These are phyloP conservation scores for Oryctolagus cuniculus DNA, from an alignment of 2,113 vertebrate species.

Conservation along the genomic window DNA sequence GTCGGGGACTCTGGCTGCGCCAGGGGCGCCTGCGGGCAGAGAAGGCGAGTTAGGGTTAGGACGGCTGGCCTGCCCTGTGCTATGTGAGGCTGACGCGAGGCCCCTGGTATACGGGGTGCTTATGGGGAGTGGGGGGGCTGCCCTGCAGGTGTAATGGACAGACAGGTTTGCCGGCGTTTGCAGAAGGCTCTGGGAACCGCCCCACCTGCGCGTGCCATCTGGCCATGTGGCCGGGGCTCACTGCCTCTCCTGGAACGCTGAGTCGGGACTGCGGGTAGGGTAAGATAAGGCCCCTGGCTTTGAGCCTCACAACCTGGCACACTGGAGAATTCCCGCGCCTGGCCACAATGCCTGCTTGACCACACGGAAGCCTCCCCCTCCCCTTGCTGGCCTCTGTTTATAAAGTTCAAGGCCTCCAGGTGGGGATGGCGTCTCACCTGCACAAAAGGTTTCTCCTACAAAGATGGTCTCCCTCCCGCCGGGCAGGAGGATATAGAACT, in stretches of 20 bases:
- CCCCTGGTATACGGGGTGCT: background rate
- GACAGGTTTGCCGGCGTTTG: background rate
- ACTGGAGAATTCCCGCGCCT: background rate
- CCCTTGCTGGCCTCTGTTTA: background rate
- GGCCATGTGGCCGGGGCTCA: background rate
- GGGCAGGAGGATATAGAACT: background rate
- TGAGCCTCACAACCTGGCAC: too few relatives aligned
- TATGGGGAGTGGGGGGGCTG: too few relatives aligned
- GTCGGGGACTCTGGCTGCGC: slow-evolving; percentile 99
- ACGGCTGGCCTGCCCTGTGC: too few relatives aligned
- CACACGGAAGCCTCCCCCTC: background rate
- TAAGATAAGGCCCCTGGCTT: background rate
- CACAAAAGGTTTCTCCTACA: background rate
- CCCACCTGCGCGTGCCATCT: background rate
- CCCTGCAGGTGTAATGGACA: background rate
- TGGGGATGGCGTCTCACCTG: background rate
- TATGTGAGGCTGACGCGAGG: too few relatives aligned
- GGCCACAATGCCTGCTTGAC: background rate
- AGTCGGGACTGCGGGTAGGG: too few relatives aligned
- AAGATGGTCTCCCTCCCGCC: background rate
- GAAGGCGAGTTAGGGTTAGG: background rate
- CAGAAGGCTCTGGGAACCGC: background rate
- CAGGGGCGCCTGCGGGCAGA: slow-evolving; percentile 93
- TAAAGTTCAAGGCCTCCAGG: background rate
- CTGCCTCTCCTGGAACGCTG: background rate